Evolutionary conservation across 2,888 invertebrate species (phyloP), one percentile per base, ranked within the genome.

Genomic region (Euplexia lucipara): DNA sequence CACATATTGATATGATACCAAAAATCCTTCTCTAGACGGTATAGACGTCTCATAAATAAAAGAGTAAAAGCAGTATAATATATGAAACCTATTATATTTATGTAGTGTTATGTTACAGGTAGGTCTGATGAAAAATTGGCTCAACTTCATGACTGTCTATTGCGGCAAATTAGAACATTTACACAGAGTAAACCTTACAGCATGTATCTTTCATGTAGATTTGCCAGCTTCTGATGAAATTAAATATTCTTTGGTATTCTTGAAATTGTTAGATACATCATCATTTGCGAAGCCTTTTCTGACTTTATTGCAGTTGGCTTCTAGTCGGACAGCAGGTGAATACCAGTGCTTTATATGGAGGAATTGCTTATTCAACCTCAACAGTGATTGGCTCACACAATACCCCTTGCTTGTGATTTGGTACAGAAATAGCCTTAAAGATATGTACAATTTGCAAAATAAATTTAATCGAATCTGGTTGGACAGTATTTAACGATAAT

Each of bases 101-200:
- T 65, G 45, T 56, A 61, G 51, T 62, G 49, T 20, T 62, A 70
- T 58, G 64, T 53, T 73, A 73, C 70, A 79, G 67, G 32, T 65
- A 77, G 34, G 52, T 72, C 56, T 57, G 26, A 48, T 58, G 44
- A 66, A 63, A 56, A 61, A 70, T 66, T 54, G 45, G 45, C 47
- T 42, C 6, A 52, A 42, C n/a, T 34, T 69, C 18, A 45, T 42
- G 26, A 42, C 30, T 37, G 37, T 47, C 10, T 60, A 49, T 54
- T 39, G 54, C 30, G 56, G 45, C 48, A 61, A 61, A 51, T 41
- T 45, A 53, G 0, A 44, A 48, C 18, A 42, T 16, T 30, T 14
- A 35, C 32, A 78, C 52, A 22, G 22, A 32, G 49, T 32, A 45
- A 51, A 49, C 34, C 8, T 35, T 26, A 52, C 58, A 60, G 42